Conservation (phyloP, 2,888 invertebrate genomes). For the Microdon myrmicae region DNA sequence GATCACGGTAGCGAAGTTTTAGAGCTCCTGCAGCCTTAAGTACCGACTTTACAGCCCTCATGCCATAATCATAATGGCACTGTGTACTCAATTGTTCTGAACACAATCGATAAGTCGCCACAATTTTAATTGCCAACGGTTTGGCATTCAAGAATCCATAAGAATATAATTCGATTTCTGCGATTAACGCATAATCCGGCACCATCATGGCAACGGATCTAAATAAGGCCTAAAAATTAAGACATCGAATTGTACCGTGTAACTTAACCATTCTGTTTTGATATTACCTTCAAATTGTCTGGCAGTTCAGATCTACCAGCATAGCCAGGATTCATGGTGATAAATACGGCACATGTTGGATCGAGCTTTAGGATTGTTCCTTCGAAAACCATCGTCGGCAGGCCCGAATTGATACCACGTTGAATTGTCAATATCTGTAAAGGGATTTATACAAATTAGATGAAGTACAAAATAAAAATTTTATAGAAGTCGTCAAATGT, state of each 20-base stretch:
- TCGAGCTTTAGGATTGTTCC: constrained; percentile 87
- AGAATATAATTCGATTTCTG: constrained; percentile 93
- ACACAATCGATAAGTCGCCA: constrained; percentile 91
- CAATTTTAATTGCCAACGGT: constrained; percentile 90
- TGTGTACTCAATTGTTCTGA: constrained; percentile 94
- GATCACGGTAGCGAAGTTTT: constrained; percentile 88
- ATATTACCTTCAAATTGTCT: constrained; percentile 91
- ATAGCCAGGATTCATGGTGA: constrained; percentile 96
- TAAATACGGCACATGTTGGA: constrained; percentile 90
- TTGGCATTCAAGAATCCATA: constrained; percentile 91
- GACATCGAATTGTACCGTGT: too few species aligned
- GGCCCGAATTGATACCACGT: constrained; percentile 83
- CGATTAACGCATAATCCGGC: constrained; percentile 93
- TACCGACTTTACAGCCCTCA: constrained; percentile 95
- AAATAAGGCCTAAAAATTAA: constrained; percentile 77
- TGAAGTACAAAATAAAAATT: too few species aligned
- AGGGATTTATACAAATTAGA: too few species aligned
- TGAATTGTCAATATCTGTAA: constrained; percentile 87
- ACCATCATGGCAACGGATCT: constrained; percentile 98
- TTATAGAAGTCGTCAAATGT: background rate
- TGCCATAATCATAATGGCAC: constrained; percentile 95
- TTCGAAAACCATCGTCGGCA: constrained; percentile 84
- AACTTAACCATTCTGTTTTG: too few species aligned
- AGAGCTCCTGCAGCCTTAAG: constrained; percentile 90
- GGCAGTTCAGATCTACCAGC: constrained; percentile 93